phyloP scores from a whole-genome alignment of 2,888 invertebrate species.

The Siphlonurus alternatus region DNA sequence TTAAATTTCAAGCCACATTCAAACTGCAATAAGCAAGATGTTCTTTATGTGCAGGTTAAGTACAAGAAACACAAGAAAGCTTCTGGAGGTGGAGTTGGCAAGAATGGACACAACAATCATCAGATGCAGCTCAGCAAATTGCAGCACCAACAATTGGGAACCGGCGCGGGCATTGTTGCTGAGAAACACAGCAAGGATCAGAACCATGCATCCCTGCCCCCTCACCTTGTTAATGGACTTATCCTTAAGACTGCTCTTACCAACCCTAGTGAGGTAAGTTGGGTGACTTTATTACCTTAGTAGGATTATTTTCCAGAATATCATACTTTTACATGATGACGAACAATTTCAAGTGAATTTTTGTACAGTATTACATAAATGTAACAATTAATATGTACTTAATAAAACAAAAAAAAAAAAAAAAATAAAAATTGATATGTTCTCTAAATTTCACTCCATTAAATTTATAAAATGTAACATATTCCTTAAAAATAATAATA shows the following conservation, averaged over 20 bases:
- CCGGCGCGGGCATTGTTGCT: neutral
- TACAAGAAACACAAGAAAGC: slow-evolving; percentile 94
- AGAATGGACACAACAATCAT: slow-evolving; percentile 28
- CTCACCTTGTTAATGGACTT: slow-evolving; percentile 76
- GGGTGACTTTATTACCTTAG: slow-evolving; percentile 1
- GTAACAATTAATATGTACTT: no score
- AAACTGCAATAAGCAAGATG: neutral
- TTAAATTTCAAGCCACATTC: no score
- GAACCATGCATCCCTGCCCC: slow-evolving; percentile 32
- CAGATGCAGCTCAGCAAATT: slow-evolving; percentile 17
- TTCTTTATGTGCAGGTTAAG: slow-evolving; percentile 50
- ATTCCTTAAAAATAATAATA: no score
- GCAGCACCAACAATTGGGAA: slow-evolving; percentile 11
- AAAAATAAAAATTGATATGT: no score
- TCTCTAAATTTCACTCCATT: no score
- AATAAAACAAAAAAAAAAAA: no score
- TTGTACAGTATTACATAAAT: no score
- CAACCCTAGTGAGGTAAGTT: slow-evolving; percentile 67
- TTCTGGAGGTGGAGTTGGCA: slow-evolving; percentile 26
- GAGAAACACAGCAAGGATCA: slow-evolving; percentile 4
- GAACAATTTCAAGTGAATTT: no score
- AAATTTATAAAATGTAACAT: no score
- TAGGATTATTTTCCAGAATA: no score
- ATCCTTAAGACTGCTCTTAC: slow-evolving; percentile 89
- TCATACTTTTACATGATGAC: no score